A percentile compares a stretch with the other conserved stretches of the same genome.
phyloP scores from a whole-genome alignment of 2,797 vertebrate genomes.

The Amniataba percoides region DNA sequence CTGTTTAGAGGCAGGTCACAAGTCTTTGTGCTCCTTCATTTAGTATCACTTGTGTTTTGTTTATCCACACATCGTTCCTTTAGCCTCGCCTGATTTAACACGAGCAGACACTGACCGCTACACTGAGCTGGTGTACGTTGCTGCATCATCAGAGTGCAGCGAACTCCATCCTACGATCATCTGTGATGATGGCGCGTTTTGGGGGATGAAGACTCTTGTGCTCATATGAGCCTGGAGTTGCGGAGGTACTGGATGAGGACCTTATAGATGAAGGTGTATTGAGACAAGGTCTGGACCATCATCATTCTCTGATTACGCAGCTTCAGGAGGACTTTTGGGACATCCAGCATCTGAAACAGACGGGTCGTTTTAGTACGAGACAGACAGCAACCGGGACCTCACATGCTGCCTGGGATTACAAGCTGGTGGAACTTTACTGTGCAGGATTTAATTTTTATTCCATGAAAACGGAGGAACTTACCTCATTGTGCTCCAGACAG shows the following conservation, averaged over 20 bases:
- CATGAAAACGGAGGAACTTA: constrained; percentile 55
- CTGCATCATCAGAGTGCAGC: constrained; percentile 27
- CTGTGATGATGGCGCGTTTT: background rate
- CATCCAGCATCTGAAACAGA: constrained; percentile 88
- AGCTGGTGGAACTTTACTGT: background rate
- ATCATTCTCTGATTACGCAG: constrained; percentile 95
- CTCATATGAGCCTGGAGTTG: constrained; percentile 96
- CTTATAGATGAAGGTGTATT: constrained; percentile 96
- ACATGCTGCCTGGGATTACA: background rate
- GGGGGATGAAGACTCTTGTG: background rate
- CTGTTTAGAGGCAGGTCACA: constrained; percentile 75
- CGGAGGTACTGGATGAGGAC: constrained; percentile 96
- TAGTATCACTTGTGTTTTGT: constrained; percentile 28
- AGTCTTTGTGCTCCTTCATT: constrained; percentile 64
- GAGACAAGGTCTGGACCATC: constrained; percentile 96
- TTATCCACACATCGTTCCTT: constrained; percentile 39
- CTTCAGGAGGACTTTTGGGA: constrained; percentile 89
- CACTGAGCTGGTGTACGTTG: constrained; percentile 20
- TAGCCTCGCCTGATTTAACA: constrained; percentile 58
- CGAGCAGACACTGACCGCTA: constrained; percentile 18
- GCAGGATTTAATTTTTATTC: background rate
- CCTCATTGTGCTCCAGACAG: constrained; percentile 98
- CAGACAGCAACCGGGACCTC: background rate
- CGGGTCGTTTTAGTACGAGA: background rate
- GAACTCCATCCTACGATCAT: constrained; percentile 20